Conservation (phyloP, 2,113 vertebrate species). For the Eurypyga helias region DNA sequence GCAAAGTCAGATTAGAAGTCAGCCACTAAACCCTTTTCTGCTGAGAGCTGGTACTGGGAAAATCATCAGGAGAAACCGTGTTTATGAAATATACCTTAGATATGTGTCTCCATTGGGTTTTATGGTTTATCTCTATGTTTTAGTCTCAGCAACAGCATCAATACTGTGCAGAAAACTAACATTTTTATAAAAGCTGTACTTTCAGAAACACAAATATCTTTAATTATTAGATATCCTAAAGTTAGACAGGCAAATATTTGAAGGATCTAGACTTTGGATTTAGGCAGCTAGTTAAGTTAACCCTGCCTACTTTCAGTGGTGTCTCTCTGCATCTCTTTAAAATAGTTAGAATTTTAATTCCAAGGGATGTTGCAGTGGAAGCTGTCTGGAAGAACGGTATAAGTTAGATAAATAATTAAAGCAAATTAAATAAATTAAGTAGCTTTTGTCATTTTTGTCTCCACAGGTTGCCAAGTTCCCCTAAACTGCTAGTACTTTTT, state of each 20-base stretch:
- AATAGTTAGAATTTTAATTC: neutral
- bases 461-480: neutral
- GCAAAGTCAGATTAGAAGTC: neutral
- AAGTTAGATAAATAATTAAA: neutral
- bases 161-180: neutral
- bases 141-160: neutral
- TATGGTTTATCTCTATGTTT: neutral
- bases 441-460: neutral
- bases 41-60: neutral
- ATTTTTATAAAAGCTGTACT: neutral
- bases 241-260: neutral
- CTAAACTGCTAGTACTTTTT: neutral
- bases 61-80: neutral
- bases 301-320: neutral
- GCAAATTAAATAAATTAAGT: neutral
- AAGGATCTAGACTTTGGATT: neutral
- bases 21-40: neutral
- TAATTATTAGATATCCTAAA: neutral
- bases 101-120: fast-evolving
- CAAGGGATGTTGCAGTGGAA: neutral
- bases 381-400: neutral
- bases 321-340: neutral
- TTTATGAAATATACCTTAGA: neutral
- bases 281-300: neutral
- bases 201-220: neutral